Evolutionary conservation across 2,113 vertebrate genomes (phyloP).

Genomic region (Oryzias curvinotus): DNA sequence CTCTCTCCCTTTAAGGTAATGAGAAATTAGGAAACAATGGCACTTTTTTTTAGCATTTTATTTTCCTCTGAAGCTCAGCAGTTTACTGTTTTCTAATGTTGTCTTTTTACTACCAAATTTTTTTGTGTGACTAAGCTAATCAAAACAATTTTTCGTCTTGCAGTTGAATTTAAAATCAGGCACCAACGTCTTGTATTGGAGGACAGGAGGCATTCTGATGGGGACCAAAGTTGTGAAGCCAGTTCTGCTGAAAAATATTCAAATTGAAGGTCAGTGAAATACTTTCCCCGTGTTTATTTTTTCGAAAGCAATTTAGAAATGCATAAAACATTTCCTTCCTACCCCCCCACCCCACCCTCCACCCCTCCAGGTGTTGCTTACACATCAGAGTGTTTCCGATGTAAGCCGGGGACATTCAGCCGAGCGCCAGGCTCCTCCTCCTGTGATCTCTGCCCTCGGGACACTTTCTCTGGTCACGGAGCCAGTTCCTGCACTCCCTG

Average conservation of each 20-base stretch:
- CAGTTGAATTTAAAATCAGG: conserved; percentile 94
- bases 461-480: conserved; percentile 88
- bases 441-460: conserved; percentile 86
- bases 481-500: conserved; percentile 89
- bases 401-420: conserved; percentile 92
- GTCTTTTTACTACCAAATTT: no score
- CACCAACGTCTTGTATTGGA: conserved; percentile 96
- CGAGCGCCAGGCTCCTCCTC: conserved; percentile 82
- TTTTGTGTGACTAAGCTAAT: no score
- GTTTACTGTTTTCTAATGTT: no score
- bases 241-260: conserved; percentile 92
- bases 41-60: no score
- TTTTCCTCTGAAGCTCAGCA: no score
- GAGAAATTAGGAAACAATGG: no score
- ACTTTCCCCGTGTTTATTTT: neutral
- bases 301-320: neutral
- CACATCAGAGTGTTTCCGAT: conserved; percentile 93
- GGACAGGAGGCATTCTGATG: conserved; percentile 91
- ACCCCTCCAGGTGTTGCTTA: conserved; percentile 88
- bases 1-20: no score
- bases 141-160: conserved; percentile 34
- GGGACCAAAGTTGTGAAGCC: conserved; percentile 89
- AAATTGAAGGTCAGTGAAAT: conserved; percentile 86
- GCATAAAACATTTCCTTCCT: accelerated
- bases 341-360: neutral